Base-by-base conservation (phyloP, 1,140 invertebrate genomes). In the Aricia agestis region DNA sequence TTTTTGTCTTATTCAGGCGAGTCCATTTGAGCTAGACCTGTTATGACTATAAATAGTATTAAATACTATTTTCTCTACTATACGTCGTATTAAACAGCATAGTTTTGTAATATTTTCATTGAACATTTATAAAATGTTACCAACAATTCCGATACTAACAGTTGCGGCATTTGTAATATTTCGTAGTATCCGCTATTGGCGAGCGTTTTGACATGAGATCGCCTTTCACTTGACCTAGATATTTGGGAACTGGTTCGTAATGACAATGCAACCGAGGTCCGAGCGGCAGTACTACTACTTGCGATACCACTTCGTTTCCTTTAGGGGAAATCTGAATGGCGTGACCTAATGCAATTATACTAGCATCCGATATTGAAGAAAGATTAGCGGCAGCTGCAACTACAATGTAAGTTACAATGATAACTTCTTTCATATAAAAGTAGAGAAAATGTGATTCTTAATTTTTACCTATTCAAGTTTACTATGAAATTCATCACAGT, bases 141-240 rank as follows among this genome's bases (percentile, higher is more conserved):
- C 42, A 52, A 6, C 31, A 68, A 68, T 31, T 45, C 42, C 42
- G n/a, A n/a, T n/a, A n/a, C n/a, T n/a, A n/a, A n/a, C 69, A 31
- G 57, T 32, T 15, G 65, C 11, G 17, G 45, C 68, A 32, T 68
- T 17, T 36, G 58, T 69, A 69, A 68, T 72, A 69, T 75, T 71
- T 75, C 76, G 71, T 52, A 71, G 74, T 65, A 79, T 86, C 75
- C 82, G 81, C 79, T 78, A 76, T 79, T 69, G 76, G 72, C 70
- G 45, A 70, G 76, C 80, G 74, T 86, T 85, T 83, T 85, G 81
- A 86, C 83, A 83, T 79, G 79, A 76, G 74, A 74, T 81, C 81
- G 87, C 87, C 87, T 90, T 91, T 91, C 87, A 89, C 87, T 90
- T 83, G 87, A 84, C 87, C 86, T 84, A 88, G 82, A 87, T 91